Base-by-base conservation (phyloP, 2,888 invertebrate species). In the Caenorhabditis doughertyi region DNA sequence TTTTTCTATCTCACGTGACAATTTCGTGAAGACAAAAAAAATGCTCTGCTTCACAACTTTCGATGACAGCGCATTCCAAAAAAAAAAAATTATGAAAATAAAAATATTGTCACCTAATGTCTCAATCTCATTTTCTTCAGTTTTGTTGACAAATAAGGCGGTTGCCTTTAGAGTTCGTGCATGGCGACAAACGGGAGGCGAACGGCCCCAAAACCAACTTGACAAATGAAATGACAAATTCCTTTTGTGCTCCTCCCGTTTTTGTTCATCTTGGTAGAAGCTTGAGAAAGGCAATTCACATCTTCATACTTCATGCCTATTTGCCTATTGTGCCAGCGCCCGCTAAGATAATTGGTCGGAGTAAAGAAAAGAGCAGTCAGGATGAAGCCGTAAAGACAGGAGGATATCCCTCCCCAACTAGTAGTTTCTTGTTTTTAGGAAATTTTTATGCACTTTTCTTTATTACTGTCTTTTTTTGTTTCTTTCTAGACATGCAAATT, bases 211-310 rank as follows among this genome's bases (percentile, higher is more conserved):
- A n/a, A n/a, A 32, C 56, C 18, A 60, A 77, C 53, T 68, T 77
- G 77, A 77, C 60, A 77, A 77, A 77, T 77, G 77, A 77, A 77
- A 62, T 77, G 77, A 77, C 77, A 68, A 70, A 77, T 68, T 68
- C 35, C 65, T 65, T 67, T 76, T 76, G 58, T 67, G 67, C 62
- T 68, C 60, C 56, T 76, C 65, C 39, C 42, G 64, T 76, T 67
- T 67, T 68, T 68, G 68, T 68, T 68, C 68, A 44, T 68, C 32
- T 62, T 35, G 29, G 51, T 8, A 13, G 39, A 51, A 27, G 27
- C 11, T 29, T 29, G 32, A 51, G 44, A 51, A 70, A 77, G 77
- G 68, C 68, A 77, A 77, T 77, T 77, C 62, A 68, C 73, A 32
- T 44, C 64, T 73, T 73, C 73, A 53, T 64, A 55, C 64, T 64